Conservation (phyloP, 1,140 invertebrate species). For the Drosophila auraria region DNA sequence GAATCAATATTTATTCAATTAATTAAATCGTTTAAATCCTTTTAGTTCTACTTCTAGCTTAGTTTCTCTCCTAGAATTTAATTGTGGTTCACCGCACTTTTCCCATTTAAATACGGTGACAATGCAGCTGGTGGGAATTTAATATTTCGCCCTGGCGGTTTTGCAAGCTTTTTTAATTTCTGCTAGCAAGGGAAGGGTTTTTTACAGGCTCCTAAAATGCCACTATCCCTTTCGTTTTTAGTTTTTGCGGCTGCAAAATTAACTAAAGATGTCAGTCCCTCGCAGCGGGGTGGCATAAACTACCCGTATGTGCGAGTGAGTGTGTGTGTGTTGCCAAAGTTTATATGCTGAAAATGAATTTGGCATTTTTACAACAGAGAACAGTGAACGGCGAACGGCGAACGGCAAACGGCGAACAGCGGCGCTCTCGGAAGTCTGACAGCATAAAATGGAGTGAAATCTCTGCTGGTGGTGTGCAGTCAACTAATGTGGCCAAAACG, state of each 20-base stretch:
- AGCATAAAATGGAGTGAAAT: slow-evolving; percentile 83
- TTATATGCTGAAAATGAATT: slow-evolving; percentile 81
- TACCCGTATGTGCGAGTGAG: slow-evolving; percentile 16
- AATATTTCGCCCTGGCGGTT: background rate
- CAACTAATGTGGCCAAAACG: slow-evolving; percentile 59
- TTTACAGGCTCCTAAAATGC: slow-evolving; percentile 29
- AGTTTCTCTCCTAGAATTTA: background rate
- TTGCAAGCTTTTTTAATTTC: slow-evolving; percentile 22
- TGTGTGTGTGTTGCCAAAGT: slow-evolving; percentile 51
- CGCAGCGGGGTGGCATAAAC: slow-evolving; percentile 69
- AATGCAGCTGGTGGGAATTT: slow-evolving; percentile 3
- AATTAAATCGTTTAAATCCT: background rate
- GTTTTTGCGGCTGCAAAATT: slow-evolving; percentile 64
- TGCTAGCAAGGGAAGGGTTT: background rate
- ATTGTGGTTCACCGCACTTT: background rate
- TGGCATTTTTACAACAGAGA: slow-evolving; percentile 74
- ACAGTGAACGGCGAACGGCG: slow-evolving; percentile 12
- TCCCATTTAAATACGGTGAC: background rate
- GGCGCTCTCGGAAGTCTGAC: slow-evolving; percentile 80
- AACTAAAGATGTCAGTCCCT: slow-evolving; percentile 70
- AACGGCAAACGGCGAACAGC: slow-evolving; percentile 14
- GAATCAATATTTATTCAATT: background rate
- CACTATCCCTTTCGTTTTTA: slow-evolving; percentile 43
- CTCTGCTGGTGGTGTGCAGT: slow-evolving; percentile 77
- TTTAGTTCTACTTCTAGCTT: too few relatives aligned